These are phyloP conservation scores for Poecilia gillii DNA, from an alignment of 2,797 vertebrate species.

Conservation along the genomic window DNA sequence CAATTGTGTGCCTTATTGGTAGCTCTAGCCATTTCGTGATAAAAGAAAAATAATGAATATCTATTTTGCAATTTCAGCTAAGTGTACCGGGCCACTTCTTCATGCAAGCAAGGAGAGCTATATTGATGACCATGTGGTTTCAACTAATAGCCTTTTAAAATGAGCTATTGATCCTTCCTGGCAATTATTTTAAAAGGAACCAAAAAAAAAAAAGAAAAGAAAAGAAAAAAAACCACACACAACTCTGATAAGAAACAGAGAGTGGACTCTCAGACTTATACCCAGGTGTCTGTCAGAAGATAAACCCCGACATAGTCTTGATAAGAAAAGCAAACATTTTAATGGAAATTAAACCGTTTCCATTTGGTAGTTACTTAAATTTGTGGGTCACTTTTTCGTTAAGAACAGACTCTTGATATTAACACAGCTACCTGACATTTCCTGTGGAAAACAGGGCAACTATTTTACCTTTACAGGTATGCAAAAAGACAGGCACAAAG, in stretches of 20 bases:
- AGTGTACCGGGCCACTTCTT: constrained; percentile 37
- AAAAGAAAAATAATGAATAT: constrained; percentile 54
- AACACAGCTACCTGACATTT: background rate
- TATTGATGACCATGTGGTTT: constrained; percentile 65
- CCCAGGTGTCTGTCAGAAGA: constrained; percentile 2
- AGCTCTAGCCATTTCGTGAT: constrained; percentile 14
- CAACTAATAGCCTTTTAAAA: constrained; percentile 69
- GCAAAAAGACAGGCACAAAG: background rate
- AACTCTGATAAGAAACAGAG: constrained; percentile 38
- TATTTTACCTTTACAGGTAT: background rate
- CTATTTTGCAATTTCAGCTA: constrained; percentile 42
- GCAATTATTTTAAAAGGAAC: constrained; percentile 60
- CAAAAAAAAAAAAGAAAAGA: constrained; percentile 33
- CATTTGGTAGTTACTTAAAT: background rate
- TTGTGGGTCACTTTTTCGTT: background rate
- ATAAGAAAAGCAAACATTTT: constrained; percentile 6
- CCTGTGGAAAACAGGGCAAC: background rate
- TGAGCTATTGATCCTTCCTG: constrained; percentile 64
- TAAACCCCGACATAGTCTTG: constrained; percentile 1
- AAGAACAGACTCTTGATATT: background rate
- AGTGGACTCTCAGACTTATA: constrained; percentile 6
- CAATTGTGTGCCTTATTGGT: constrained; percentile 1
- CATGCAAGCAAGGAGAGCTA: constrained; percentile 31
- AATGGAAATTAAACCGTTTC: constrained; percentile 26
- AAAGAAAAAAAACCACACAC: background rate